phyloP scores from a whole-genome alignment of 2,113 vertebrate genomes.

The Hemichromis elongatus region DNA sequence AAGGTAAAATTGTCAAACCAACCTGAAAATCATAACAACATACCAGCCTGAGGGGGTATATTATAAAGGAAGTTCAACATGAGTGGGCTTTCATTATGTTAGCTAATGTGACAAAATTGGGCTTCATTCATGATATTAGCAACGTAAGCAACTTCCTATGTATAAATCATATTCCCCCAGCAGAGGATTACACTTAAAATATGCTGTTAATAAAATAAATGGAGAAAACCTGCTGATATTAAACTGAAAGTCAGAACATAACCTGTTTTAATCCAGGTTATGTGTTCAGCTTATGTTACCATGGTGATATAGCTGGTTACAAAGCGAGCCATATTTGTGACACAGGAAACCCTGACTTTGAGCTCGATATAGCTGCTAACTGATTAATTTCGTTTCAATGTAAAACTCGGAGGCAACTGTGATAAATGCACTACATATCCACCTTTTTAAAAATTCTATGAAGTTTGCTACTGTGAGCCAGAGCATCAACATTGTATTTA shows the following conservation, averaged over 20 bases:
- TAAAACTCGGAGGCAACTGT: neutral
- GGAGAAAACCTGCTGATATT: neutral
- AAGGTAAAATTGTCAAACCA: slow-evolving; percentile 77
- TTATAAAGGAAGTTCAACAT: neutral
- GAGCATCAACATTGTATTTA: neutral
- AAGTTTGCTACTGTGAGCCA: neutral
- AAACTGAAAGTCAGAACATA: neutral
- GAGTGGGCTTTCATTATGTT: neutral
- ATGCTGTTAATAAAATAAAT: neutral
- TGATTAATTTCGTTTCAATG: neutral
- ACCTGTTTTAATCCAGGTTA: neutral
- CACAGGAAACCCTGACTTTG: neutral
- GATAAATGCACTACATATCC: neutral
- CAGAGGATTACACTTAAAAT: neutral
- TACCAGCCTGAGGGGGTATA: neutral
- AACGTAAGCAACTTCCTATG: neutral
- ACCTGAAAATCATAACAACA: neutral
- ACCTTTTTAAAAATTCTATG: neutral
- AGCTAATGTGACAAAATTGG: neutral
- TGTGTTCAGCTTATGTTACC: neutral
- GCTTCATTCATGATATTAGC: neutral
- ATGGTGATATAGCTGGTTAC: neutral
- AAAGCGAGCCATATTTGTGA: neutral
- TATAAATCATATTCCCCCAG: neutral
- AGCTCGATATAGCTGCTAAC: neutral